phyloP scores from a whole-genome alignment of 2,888 invertebrate genomes.

The Cordilura impudica region DNA sequence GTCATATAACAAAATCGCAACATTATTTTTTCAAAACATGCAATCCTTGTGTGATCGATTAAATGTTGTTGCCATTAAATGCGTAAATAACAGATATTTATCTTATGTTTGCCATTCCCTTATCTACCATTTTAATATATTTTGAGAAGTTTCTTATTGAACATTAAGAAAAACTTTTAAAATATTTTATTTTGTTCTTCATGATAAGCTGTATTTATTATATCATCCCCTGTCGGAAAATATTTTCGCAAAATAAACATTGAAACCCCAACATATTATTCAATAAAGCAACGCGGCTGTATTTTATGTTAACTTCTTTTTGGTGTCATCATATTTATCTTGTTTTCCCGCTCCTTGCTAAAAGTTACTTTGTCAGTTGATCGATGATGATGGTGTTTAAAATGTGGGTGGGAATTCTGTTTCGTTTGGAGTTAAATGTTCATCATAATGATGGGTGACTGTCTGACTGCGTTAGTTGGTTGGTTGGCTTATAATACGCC shows the following conservation, averaged over 20 bases:
- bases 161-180: constrained; percentile 11
- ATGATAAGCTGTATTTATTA: constrained; percentile 49
- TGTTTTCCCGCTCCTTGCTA: neutral
- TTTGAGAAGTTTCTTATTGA: constrained; percentile 11
- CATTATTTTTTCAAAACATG: constrained; percentile 54
- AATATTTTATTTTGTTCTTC: constrained; percentile 14
- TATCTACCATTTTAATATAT: constrained; percentile 34
- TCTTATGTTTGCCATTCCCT: constrained; percentile 29
- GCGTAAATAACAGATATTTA: constrained; percentile 52
- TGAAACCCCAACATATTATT: constrained; percentile 50
- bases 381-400: constrained; percentile 70
- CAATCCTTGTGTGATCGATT: constrained; percentile 57
- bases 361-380: constrained; percentile 65
- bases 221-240: constrained; percentile 31
- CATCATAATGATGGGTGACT: constrained; percentile 48
- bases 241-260: constrained; percentile 38
- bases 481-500: constrained; percentile 57
- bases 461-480: constrained; percentile 2
- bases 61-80: constrained; percentile 54
- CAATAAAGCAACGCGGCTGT: constrained; percentile 24
- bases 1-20: constrained; percentile 50
- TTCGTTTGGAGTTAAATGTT: constrained; percentile 14
- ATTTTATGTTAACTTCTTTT: constrained; percentile 12
- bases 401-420: constrained; percentile 51
- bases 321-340: constrained; percentile 26